Conservation (phyloP, 2,113 vertebrate species). For the Nothobranchius kuhntae region DNA sequence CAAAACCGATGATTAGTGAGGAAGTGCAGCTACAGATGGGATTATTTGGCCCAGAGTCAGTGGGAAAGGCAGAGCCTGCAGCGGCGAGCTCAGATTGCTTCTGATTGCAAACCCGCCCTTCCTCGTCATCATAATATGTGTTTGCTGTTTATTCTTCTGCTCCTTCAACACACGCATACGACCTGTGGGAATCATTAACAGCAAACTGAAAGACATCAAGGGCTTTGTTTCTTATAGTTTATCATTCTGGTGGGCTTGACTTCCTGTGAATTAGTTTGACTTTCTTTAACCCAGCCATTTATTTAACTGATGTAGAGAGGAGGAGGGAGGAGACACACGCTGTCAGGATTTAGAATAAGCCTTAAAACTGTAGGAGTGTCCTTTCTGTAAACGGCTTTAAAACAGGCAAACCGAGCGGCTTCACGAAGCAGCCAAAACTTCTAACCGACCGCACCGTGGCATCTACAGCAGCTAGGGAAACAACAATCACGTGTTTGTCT, state of each 20-base stretch:
- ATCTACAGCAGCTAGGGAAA: too few relatives aligned
- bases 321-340: too few relatives aligned
- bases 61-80: constrained; percentile 13
- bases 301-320: too few relatives aligned
- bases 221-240: background rate
- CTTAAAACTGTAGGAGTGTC: too few relatives aligned
- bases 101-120: background rate
- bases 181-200: too few relatives aligned
- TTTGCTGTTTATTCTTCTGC: background rate
- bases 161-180: too few relatives aligned
- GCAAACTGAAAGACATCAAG: too few relatives aligned
- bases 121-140: background rate
- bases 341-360: background rate
- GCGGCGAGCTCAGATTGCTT: constrained; percentile 2
- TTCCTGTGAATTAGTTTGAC: background rate
- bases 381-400: background rate
- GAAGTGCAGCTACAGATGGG: constrained; percentile 10
- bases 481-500: too few relatives aligned
- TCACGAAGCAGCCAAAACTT: too few relatives aligned
- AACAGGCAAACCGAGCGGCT: background rate
- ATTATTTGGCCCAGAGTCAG: constrained; percentile 7
- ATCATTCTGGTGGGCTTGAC: background rate
- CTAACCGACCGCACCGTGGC: too few relatives aligned
- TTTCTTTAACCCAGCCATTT: too few relatives aligned
- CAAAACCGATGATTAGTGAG: constrained; percentile 6